phyloP scores from a whole-genome alignment of 2,888 invertebrate genomes.

The Hyalella azteca region DNA sequence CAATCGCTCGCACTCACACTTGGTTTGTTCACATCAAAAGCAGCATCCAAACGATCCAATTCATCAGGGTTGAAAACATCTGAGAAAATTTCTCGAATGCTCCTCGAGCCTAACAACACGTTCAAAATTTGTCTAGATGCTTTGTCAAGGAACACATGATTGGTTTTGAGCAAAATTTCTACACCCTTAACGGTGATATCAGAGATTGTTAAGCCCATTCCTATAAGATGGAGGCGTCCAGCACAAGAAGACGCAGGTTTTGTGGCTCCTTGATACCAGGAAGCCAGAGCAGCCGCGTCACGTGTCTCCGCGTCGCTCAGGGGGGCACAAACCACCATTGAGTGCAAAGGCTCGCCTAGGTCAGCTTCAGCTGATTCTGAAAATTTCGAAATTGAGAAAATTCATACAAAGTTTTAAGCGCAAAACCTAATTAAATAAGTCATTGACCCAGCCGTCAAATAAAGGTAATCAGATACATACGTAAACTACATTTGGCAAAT shows the following conservation, averaged over 20 bases:
- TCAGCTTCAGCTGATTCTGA: constrained; percentile 73
- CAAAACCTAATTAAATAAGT: too few species aligned
- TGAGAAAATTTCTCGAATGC: neutral
- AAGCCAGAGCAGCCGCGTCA: neutral
- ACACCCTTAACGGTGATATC: constrained; percentile 4
- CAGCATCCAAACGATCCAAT: neutral
- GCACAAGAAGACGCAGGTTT: neutral
- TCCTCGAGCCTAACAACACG: neutral
- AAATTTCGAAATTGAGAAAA: too few species aligned
- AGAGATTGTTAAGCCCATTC: neutral
- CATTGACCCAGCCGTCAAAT: too few species aligned
- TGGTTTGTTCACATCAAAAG: neutral
- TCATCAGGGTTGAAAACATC: neutral
- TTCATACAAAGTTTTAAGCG: too few species aligned
- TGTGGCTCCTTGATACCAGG: neutral
- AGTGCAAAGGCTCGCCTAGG: constrained; percentile 91
- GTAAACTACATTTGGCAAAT: too few species aligned
- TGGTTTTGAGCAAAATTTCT: neutral
- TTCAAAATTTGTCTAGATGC: neutral
- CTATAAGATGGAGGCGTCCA: neutral
- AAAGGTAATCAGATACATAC: too few species aligned
- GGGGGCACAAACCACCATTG: constrained; percentile 74
- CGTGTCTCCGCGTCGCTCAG: neutral
- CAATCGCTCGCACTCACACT: neutral
- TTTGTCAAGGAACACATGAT: neutral